phyloP scores from a whole-genome alignment of 2,797 vertebrate species.

The Phataginus tetradactyla region DNA sequence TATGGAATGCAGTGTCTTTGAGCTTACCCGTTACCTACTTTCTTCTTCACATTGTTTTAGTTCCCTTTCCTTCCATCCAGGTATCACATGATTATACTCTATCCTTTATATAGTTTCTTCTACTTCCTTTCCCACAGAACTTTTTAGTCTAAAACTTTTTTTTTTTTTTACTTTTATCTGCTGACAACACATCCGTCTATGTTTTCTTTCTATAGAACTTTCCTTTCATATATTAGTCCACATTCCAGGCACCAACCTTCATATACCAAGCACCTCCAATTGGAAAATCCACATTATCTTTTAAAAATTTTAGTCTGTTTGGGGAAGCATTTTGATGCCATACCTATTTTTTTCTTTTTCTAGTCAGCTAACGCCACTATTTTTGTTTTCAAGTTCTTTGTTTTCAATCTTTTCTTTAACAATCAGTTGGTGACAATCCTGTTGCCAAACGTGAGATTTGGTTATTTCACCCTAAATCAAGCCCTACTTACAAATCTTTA shows the following conservation, averaged over 20 bases:
- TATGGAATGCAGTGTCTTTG: not conserved
- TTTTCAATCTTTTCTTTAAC: slow-evolving; percentile 16
- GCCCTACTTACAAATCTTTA: slow-evolving; percentile 10
- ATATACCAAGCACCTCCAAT: not conserved
- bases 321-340: not conserved
- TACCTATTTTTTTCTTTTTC: not conserved
- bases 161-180: not conserved
- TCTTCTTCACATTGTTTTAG: not conserved
- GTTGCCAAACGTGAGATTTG: not conserved
- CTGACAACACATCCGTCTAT: not conserved
- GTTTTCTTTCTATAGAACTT: not conserved
- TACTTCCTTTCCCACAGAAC: not conserved
- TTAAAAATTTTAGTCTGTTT: not conserved
- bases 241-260: not conserved
- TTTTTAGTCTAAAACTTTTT: not conserved
- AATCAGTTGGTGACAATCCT: not conserved
- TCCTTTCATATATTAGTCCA: not conserved
- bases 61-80: not conserved
- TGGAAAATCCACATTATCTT: not conserved
- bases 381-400: slow-evolving; percentile 21
- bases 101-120: not conserved
- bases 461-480: not conserved
- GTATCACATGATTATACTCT: not conserved
- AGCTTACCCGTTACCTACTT: not conserved
- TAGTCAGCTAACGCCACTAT: not conserved